Evolutionary conservation across 2,888 invertebrate genomes (phyloP).

Genomic region (Thymelicus sylvestris): DNA sequence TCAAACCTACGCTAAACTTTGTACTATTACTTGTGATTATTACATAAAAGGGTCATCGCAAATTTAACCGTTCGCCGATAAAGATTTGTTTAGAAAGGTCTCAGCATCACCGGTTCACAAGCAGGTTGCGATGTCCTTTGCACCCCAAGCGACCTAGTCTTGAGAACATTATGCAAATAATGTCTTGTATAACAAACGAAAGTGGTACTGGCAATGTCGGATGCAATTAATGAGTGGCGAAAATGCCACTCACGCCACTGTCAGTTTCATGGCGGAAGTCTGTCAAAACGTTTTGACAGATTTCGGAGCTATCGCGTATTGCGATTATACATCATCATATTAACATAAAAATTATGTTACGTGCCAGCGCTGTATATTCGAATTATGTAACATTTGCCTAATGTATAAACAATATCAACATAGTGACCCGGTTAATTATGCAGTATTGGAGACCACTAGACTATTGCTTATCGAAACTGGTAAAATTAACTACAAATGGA

Average conservation of each 20-base stretch:
- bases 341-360: constrained; percentile 38
- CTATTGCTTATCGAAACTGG: neutral
- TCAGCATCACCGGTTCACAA: constrained; percentile 20
- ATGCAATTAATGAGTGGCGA: constrained; percentile 71
- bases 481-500: neutral
- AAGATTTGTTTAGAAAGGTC: constrained; percentile 38
- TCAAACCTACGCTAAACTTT: no score
- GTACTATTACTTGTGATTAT: constrained; percentile 17
- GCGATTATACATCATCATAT: constrained; percentile 43
- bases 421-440: constrained; percentile 14
- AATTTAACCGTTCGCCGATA: constrained; percentile 25
- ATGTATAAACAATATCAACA: constrained; percentile 24
- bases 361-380: constrained; percentile 24
- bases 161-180: constrained; percentile 46
- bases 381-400: constrained; percentile 29
- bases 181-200: constrained; percentile 76
- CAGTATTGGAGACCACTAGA: constrained; percentile 5
- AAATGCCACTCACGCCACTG: constrained; percentile 64
- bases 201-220: constrained; percentile 68
- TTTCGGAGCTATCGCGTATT: constrained; percentile 47
- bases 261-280: constrained; percentile 56
- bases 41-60: constrained; percentile 36
- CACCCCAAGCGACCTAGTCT: constrained; percentile 36
- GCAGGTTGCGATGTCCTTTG: constrained; percentile 35
- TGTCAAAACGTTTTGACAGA: constrained; percentile 65